Conservation (phyloP, 2,888 invertebrate genomes). For the Hirtodrosophila confusa region DNA sequence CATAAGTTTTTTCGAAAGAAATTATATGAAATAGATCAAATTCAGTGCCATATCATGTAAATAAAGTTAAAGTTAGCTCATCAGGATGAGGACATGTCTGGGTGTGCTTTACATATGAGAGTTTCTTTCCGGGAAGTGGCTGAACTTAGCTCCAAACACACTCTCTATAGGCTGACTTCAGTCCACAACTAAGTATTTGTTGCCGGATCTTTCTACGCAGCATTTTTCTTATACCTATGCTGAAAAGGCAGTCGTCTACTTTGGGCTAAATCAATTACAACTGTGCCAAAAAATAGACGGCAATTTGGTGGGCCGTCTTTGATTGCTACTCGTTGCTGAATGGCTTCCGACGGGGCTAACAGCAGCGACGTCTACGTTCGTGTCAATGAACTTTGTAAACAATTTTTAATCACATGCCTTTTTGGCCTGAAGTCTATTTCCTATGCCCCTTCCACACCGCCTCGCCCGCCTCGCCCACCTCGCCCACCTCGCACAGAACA, state of each 20-base stretch:
- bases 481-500: constrained; percentile 19
- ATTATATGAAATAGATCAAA: too few relatives aligned
- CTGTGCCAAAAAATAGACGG: constrained; percentile 36
- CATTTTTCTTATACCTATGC: neutral
- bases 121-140: too few relatives aligned
- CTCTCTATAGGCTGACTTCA: too few relatives aligned
- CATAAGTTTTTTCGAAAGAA: too few relatives aligned
- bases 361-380: constrained; percentile 14
- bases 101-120: too few relatives aligned
- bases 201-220: neutral
- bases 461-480: too few relatives aligned
- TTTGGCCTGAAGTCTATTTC: constrained; percentile 28
- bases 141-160: too few relatives aligned
- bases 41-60: too few relatives aligned
- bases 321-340: constrained; percentile 42
- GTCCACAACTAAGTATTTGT: neutral
- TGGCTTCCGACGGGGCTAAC: constrained; percentile 39
- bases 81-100: too few relatives aligned
- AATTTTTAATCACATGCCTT: constrained; percentile 77
- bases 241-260: constrained; percentile 11
- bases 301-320: constrained; percentile 65
- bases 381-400: constrained; percentile 79
- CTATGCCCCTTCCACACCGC: constrained; percentile 1
- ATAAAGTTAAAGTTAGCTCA: too few relatives aligned
- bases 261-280: constrained; percentile 54